Percentiles rank a stretch among this genome's conserved stretches.
Evolutionary conservation across 2,797 vertebrate species (phyloP).

Genomic region (Helarctos malayanus): DNA sequence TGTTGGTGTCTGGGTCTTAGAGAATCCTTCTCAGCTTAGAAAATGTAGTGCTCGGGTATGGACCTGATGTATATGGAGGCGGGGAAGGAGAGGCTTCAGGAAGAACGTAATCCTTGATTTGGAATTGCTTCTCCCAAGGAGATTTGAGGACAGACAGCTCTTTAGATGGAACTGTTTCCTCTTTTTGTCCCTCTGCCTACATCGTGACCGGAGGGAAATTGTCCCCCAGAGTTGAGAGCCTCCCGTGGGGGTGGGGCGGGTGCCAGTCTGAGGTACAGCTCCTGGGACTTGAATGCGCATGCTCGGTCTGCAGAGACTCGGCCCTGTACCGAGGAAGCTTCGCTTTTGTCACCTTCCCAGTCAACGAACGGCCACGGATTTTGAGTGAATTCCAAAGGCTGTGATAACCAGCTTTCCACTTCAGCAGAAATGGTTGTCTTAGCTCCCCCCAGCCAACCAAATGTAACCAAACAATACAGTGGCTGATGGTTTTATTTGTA

Average conservation of each 20-base stretch:
- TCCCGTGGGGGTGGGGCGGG: not conserved
- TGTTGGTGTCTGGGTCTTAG: not conserved
- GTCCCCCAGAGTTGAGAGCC: not conserved
- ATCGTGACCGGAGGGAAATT: not conserved
- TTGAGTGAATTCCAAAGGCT: conserved; percentile 56
- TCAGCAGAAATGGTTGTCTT: conserved; percentile 30
- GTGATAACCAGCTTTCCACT: conserved; percentile 52
- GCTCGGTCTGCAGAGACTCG: not conserved
- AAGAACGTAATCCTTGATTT: not conserved
- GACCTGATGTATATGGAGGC: not conserved
- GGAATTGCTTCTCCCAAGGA: not conserved
- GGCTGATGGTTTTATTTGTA: conserved; percentile 59
- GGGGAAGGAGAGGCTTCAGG: not conserved
- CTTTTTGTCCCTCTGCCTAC: not conserved
- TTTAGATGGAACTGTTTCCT: not conserved
- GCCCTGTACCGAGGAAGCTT: not conserved
- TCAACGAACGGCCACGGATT: conserved; percentile 13
- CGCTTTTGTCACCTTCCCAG: not conserved
- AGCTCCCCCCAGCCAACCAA: not conserved
- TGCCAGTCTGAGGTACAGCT: not conserved
- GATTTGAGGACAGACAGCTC: conserved; percentile 1
- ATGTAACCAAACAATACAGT: conserved; percentile 42
- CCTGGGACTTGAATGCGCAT: not conserved
- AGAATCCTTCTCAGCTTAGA: not conserved
- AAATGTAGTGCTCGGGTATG: not conserved